Evolutionary conservation across 2,113 vertebrate species (phyloP).

Genomic region (Cichladusa arquata): DNA sequence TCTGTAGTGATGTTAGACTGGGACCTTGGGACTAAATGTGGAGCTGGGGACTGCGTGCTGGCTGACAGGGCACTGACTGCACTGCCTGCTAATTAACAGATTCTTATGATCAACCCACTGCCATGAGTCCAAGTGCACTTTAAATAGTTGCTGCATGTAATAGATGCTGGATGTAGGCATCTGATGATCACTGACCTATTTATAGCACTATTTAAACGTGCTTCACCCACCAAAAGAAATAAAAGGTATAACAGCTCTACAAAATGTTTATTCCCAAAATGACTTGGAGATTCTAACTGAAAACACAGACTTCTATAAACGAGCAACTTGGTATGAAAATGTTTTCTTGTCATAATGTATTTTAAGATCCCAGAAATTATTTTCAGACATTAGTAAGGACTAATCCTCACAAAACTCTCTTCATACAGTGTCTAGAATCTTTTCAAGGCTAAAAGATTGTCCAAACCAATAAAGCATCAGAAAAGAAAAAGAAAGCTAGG

Average conservation of each 20-base stretch:
- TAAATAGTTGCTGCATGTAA: not conserved
- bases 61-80: not conserved
- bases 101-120: not conserved
- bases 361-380: not conserved
- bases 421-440: not conserved
- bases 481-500: not conserved
- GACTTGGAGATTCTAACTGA: not conserved
- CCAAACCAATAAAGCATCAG: not conserved
- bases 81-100: not conserved
- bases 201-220: not conserved
- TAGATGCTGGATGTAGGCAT: not conserved
- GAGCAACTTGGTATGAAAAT: not conserved
- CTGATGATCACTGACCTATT: conserved; percentile 2
- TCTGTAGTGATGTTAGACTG: fast-evolving
- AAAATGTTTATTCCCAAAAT: not conserved
- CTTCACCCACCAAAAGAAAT: not conserved
- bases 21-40: not conserved
- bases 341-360: not conserved
- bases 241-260: not conserved
- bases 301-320: not conserved
- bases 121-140: not conserved
- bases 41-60: not conserved
- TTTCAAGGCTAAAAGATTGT: not conserved
- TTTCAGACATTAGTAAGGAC: not conserved
- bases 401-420: not conserved